phyloP scores from a whole-genome alignment of 2,113 vertebrate species.

The Thalassarche chlororhynchos region DNA sequence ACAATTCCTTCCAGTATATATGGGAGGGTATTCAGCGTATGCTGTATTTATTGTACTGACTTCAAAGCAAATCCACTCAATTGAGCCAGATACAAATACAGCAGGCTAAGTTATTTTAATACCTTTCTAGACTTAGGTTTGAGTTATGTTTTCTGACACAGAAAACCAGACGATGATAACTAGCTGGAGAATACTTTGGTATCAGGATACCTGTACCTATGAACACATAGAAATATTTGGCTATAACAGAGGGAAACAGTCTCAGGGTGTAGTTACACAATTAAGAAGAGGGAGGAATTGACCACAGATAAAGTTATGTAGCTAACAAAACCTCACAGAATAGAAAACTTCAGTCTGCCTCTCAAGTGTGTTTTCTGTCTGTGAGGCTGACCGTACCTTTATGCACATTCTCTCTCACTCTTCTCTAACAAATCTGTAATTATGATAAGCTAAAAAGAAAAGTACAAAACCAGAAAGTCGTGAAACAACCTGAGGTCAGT shows the following conservation, averaged over 20 bases:
- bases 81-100: neutral
- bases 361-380: neutral
- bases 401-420: too few species aligned
- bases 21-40: neutral
- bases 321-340: neutral
- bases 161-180: neutral
- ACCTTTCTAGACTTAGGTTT: neutral
- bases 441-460: neutral
- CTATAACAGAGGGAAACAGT: neutral
- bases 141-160: neutral
- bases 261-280: neutral
- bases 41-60: neutral
- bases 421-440: neutral
- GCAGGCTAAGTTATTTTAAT: neutral
- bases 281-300: neutral
- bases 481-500: neutral
- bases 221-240: neutral
- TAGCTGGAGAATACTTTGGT: neutral
- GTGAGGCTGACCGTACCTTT: neutral
- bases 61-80: neutral
- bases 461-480: neutral
- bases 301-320: neutral
- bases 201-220: neutral
- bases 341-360: neutral
- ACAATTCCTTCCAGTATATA: neutral